Percentiles rank a stretch among this genome's conserved stretches.
Evolutionary conservation across 2,113 vertebrate species (phyloP).

Genomic region (Sclerurus mexicanus): DNA sequence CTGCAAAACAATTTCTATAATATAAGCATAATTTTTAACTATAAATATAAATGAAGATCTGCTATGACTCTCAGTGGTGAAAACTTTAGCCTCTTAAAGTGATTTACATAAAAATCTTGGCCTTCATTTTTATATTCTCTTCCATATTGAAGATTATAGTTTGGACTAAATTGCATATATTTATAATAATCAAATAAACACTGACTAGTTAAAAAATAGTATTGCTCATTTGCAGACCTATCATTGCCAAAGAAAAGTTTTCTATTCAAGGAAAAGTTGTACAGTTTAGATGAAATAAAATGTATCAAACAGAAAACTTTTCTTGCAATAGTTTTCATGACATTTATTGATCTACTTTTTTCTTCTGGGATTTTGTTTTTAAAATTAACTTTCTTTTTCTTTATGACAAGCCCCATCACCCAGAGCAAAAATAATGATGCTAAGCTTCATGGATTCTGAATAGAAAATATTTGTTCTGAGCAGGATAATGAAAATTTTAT

Average conservation of each 20-base stretch:
- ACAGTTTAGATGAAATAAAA: background rate
- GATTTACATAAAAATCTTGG: background rate
- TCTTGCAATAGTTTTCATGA: background rate
- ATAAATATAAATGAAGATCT: background rate
- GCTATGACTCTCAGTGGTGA: background rate
- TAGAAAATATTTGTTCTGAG: background rate
- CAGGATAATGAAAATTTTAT: background rate
- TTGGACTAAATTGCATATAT: background rate
- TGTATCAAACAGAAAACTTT: rapidly evolving
- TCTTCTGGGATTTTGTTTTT: background rate
- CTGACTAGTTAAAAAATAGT: background rate
- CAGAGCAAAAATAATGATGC: background rate
- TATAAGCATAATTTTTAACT: background rate
- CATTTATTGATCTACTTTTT: background rate
- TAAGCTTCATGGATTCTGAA: background rate
- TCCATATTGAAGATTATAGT: background rate
- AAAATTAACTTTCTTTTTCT: background rate
- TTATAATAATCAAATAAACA: background rate
- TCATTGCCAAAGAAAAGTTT: background rate
- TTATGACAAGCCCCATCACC: background rate
- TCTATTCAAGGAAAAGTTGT: background rate
- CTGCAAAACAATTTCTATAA: background rate
- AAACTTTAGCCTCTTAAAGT: background rate
- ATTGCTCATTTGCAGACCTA: background rate
- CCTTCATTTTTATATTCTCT: background rate